These are phyloP conservation scores for Plectropomus leopardus DNA, from an alignment of 2,113 vertebrate genomes.

Conservation along the genomic window DNA sequence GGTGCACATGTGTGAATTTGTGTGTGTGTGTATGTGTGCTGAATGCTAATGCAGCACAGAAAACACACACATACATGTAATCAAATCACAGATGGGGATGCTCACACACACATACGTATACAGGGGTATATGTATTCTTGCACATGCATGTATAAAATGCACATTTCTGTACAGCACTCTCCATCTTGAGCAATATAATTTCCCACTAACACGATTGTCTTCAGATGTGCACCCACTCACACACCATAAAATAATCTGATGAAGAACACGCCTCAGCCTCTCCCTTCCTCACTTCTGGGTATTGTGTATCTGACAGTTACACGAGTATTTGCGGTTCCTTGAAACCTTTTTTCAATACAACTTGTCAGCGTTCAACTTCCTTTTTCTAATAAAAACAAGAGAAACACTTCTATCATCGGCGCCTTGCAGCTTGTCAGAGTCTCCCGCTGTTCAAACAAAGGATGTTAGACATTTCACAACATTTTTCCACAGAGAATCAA, in stretches of 20 bases:
- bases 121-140: slow-evolving; percentile 9
- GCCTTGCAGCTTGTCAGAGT: slow-evolving; percentile 12
- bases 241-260: not conserved
- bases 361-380: not conserved
- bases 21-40: slow-evolving; percentile 22
- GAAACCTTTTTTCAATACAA: not conserved
- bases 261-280: slow-evolving; percentile 7
- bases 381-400: not conserved
- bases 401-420: slow-evolving; percentile 7
- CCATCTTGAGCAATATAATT: not conserved
- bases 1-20: slow-evolving; percentile 39
- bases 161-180: slow-evolving; percentile 14
- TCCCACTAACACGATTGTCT: not conserved
- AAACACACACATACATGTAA: slow-evolving; percentile 2
- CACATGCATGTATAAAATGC: slow-evolving; percentile 5
- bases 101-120: slow-evolving; percentile 7
- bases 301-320: slow-evolving; percentile 12
- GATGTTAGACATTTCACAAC: slow-evolving; percentile 1
- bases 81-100: slow-evolving; percentile 31
- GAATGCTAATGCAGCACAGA: slow-evolving; percentile 55
- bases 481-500: slow-evolving; percentile 8
- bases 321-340: not conserved
- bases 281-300: not conserved
- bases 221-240: not conserved
- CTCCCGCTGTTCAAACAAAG: slow-evolving; percentile 6